Conservation (phyloP, 2,113 vertebrate species). For the Erpornis zantholeuca region DNA sequence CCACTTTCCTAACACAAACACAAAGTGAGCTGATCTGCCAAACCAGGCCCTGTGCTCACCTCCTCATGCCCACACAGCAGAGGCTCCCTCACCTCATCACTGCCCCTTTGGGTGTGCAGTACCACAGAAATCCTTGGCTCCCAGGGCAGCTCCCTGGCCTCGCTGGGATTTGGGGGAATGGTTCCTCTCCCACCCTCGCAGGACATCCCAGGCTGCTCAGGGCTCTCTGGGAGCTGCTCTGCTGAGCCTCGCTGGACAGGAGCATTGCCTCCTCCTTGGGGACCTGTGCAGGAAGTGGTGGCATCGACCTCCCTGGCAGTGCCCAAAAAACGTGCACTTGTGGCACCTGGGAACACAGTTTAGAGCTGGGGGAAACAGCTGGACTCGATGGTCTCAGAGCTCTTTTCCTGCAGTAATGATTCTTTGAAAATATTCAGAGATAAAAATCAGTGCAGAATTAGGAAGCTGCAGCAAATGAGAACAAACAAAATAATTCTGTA, state of each 20-base stretch:
- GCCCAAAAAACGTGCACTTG: not conserved
- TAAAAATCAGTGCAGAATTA: not conserved
- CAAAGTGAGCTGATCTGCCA: not conserved
- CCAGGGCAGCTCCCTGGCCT: not conserved
- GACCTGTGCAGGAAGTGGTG: not conserved
- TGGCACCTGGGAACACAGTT: not conserved
- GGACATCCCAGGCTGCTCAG: not conserved
- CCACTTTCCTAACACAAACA: not conserved
- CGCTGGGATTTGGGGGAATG: not conserved
- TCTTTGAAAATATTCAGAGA: not conserved
- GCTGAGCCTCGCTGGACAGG: not conserved
- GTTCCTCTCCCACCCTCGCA: not conserved
- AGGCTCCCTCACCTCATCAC: rapidly evolving
- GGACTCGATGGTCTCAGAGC: not conserved
- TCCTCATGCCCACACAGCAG: not conserved
- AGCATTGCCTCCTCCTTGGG: not conserved
- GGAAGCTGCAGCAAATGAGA: not conserved
- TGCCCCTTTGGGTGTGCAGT: not conserved
- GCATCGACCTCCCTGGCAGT: not conserved
- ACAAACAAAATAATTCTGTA: not conserved
- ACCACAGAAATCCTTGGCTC: not conserved
- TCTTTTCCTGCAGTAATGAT: not conserved
- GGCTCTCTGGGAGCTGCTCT: not conserved
- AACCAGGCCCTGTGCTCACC: not conserved
- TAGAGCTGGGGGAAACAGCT: not conserved